phyloP scores from a whole-genome alignment of 2,888 invertebrate genomes.

The Troides aeacus region DNA sequence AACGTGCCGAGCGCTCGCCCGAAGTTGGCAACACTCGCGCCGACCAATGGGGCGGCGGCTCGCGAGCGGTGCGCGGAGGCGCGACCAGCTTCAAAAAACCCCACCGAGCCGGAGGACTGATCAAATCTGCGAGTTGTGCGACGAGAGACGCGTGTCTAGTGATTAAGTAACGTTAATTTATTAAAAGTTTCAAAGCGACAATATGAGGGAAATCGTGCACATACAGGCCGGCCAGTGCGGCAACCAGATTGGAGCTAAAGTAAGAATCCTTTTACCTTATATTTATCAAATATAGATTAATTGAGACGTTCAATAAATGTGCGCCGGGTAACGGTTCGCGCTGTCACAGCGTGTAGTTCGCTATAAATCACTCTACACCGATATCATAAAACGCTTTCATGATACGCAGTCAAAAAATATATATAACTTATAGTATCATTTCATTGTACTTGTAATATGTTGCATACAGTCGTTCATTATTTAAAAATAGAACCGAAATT shows the following conservation, averaged over 20 bases:
- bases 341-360: conserved; percentile 10
- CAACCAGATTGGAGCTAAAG: conserved; percentile 85
- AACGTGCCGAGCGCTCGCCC: no score
- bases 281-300: conserved; percentile 28
- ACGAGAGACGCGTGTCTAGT: conserved; percentile 73
- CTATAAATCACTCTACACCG: conserved; percentile 9
- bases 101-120: conserved; percentile 53
- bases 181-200: conserved; percentile 65
- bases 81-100: conserved; percentile 72
- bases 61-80: conserved; percentile 67
- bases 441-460: conserved; percentile 37
- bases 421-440: background rate
- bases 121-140: conserved; percentile 72
- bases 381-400: background rate
- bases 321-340: conserved; percentile 19
- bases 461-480: conserved; percentile 54
- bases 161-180: conserved; percentile 60
- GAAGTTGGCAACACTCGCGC: conserved; percentile 22
- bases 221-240: conserved; percentile 92
- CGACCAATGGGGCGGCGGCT: conserved; percentile 58
- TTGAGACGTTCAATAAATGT: conserved; percentile 26
- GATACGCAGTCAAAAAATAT: background rate
- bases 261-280: conserved; percentile 26
- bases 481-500: conserved; percentile 43
- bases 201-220: conserved; percentile 91